Conservation (phyloP, 2,113 vertebrate genomes). For the Gnathonemus longibarbis region DNA sequence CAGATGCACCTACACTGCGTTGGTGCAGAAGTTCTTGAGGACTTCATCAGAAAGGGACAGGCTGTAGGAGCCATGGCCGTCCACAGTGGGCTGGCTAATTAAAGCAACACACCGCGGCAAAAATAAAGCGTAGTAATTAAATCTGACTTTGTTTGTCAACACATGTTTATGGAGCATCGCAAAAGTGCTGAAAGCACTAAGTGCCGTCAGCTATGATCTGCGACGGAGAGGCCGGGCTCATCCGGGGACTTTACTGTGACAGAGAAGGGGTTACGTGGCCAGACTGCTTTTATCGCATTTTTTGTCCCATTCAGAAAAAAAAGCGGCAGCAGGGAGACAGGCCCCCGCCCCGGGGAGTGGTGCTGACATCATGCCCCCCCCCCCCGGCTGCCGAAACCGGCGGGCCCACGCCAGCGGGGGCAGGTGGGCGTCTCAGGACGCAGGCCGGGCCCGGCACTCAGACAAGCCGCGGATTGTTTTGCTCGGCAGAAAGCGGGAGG, state of each 20-base stretch:
- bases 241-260: constrained; percentile 57
- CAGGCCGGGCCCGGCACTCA: constrained; percentile 32
- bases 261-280: background rate
- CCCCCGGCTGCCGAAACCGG: constrained; percentile 11
- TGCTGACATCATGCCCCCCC: constrained; percentile 35
- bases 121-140: constrained; percentile 48
- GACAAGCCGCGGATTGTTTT: constrained; percentile 59
- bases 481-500: constrained; percentile 61
- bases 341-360: constrained; percentile 9
- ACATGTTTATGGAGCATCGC: constrained; percentile 57
- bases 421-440: constrained; percentile 26
- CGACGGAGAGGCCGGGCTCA: constrained; percentile 64
- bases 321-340: background rate
- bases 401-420: background rate
- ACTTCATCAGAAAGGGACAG: background rate
- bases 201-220: constrained; percentile 68
- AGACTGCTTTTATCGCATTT: constrained; percentile 30
- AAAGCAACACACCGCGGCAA: constrained; percentile 54
- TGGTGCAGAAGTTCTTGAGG: background rate
- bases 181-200: constrained; percentile 62
- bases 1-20: background rate
- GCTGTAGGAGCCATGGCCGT: background rate
- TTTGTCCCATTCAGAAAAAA: constrained; percentile 8
- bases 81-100: constrained; percentile 37
- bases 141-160: constrained; percentile 58